Evolutionary conservation across 2,113 vertebrate genomes (phyloP), one percentile per base, ranked within the genome.

Genomic region (Muntiacus muntjak): DNA sequence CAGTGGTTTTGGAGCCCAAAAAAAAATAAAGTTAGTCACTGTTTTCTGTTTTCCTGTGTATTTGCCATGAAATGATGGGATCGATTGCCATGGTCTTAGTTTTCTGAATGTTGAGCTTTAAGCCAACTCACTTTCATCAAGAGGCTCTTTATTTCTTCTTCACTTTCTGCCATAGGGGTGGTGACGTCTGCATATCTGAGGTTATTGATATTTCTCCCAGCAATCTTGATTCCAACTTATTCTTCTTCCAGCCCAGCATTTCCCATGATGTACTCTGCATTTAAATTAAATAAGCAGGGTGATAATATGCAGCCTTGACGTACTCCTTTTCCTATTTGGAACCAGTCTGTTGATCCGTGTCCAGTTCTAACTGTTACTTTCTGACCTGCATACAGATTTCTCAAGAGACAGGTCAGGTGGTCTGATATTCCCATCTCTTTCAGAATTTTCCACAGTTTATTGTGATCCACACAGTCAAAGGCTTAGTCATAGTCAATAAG

Each of bases 71-170:
- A 67, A 16, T 67, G 33, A 67, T 19, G 1, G 62, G 62, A n/a
- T 33, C 0, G 0, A 7, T n/a, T 67, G 62, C 33, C 62, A 67
- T n/a, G 16, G 4, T n/a, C 62, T n/a, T n/a, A 0, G 7, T 67
- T 67, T 67, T 67, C 33, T n/a, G 33, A n/a, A 2, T n/a, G 62
- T 67, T 64, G 7, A 64, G 7, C 30, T n/a, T 67, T 67, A 67
- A n/a, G 16, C 62, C 62, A 67, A 67, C 33, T 67, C 33, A 67
- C 33, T 67, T 67, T 19, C 62, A n/a, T 67, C 33, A 67, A 67
- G 16, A 67, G 1, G 16, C 33, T n/a, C 0, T 67, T 67, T 9
- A n/a, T 33, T n/a, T 67, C 33, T n/a, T 67, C 33, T 64, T n/a
- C 62, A 9, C 33, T 67, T 67, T 67, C 62, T 67, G 33, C 62